phyloP scores from a whole-genome alignment of 2,888 invertebrate genomes.

The Spisula solida region DNA sequence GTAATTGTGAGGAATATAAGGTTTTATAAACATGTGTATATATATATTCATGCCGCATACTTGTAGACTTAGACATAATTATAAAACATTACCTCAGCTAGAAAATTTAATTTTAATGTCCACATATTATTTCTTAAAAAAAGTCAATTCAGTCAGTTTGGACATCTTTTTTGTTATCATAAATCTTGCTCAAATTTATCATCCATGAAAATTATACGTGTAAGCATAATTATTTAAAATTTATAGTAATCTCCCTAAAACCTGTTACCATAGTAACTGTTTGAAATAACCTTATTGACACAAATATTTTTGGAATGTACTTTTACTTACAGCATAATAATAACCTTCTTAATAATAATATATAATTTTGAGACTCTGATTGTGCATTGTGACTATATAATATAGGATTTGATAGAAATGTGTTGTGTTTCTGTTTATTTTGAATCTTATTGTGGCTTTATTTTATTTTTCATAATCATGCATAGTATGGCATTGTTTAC shows the following conservation, averaged over 20 bases:
- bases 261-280: too few species aligned
- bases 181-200: background rate
- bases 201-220: background rate
- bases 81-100: conserved; percentile 19
- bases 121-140: background rate
- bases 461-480: conserved; percentile 49
- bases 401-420: background rate
- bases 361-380: background rate
- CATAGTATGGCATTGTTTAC: conserved; percentile 57
- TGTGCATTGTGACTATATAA: background rate
- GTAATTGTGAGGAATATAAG: background rate
- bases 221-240: background rate
- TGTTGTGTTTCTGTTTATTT: conserved; percentile 14
- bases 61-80: conserved; percentile 4
- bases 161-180: background rate
- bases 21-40: conserved; percentile 21
- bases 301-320: background rate
- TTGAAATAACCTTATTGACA: too few species aligned
- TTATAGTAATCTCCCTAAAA: background rate
- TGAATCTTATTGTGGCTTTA: conserved; percentile 32
- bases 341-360: background rate
- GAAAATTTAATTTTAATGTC: background rate
- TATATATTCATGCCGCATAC: conserved; percentile 24
- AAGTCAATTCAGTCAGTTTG: background rate
- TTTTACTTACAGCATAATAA: background rate